A percentile compares a stretch with the other conserved stretches of the same genome.
phyloP scores from a whole-genome alignment of 1,140 invertebrate genomes.

The Cyclina sinensis region DNA sequence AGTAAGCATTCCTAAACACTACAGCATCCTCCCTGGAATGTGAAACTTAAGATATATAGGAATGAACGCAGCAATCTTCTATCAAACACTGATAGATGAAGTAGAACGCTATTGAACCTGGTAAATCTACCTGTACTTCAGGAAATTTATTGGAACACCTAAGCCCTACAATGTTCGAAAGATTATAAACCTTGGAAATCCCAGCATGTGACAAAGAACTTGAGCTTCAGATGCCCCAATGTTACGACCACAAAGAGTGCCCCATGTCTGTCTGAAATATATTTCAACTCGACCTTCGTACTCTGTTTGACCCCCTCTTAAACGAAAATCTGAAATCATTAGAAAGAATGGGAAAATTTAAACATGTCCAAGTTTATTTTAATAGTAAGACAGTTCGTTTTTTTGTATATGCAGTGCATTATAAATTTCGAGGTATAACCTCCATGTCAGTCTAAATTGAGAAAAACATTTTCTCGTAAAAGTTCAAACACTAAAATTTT shows the following conservation, averaged over 20 bases:
- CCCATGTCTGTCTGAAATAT: constrained; percentile 93
- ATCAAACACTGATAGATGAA: too few species aligned
- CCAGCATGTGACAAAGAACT: constrained; percentile 93
- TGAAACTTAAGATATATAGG: not conserved
- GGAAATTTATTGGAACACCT: not conserved
- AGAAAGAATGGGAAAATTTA: not conserved
- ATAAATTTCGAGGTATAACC: not conserved
- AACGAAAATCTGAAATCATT: not conserved
- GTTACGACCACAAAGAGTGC: constrained; percentile 96
- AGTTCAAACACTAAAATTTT: not conserved
- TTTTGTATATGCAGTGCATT: not conserved
- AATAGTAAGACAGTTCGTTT: not conserved
- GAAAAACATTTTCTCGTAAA: not conserved
- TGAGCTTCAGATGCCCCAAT: constrained; percentile 94
- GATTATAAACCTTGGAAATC: constrained; percentile 77
- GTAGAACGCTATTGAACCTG: too few species aligned
- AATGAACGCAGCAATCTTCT: not conserved
- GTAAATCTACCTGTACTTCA: not conserved
- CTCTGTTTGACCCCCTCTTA: not conserved
- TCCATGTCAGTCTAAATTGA: not conserved
- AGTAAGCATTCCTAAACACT: not conserved
- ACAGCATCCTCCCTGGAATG: not conserved
- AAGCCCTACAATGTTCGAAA: not conserved
- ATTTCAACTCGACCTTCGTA: not conserved
- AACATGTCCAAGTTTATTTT: not conserved